These are phyloP conservation scores for Kryphioiulus occultus DNA, from an alignment of 2,888 invertebrate genomes.

Conservation along the genomic window DNA sequence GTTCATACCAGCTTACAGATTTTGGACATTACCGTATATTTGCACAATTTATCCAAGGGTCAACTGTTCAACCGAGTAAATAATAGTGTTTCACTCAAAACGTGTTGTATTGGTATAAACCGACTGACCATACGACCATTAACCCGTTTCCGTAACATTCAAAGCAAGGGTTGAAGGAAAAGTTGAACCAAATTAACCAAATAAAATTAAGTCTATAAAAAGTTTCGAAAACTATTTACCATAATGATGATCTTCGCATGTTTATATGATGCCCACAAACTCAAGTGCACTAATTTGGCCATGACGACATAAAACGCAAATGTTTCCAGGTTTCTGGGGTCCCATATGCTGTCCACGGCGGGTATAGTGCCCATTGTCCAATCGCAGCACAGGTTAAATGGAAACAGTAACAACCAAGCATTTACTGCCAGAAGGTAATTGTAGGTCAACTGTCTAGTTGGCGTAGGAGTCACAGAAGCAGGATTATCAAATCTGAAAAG, in stretches of 20 bases:
- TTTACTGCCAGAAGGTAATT: slow-evolving; percentile 91
- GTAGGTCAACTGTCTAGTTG: slow-evolving; percentile 87
- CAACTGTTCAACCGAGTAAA: too few species aligned
- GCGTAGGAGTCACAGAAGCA: slow-evolving; percentile 85
- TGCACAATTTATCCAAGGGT: too few species aligned
- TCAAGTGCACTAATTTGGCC: slow-evolving; percentile 56
- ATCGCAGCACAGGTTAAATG: slow-evolving; percentile 92
- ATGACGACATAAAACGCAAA: slow-evolving; percentile 71
- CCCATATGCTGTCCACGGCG: slow-evolving; percentile 78
- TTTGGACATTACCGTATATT: too few species aligned
- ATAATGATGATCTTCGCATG: slow-evolving; percentile 48
- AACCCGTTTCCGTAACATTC: too few species aligned
- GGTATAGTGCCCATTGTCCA: slow-evolving; percentile 99
- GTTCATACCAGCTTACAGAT: too few species aligned
- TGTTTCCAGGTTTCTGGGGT: slow-evolving; percentile 83
- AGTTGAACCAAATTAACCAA: too few species aligned
- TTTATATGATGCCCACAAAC: slow-evolving; percentile 13
- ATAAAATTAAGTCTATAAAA: too few species aligned
- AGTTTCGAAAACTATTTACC: slow-evolving; percentile 29
- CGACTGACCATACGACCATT: too few species aligned
- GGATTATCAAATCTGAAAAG: slow-evolving; percentile 90
- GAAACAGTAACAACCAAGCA: slow-evolving; percentile 86
- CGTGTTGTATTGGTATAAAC: too few species aligned
- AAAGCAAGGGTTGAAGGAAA: too few species aligned
- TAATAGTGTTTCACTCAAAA: too few species aligned